Conservation (phyloP, 2,888 invertebrate genomes). For the Drosophila tripunctata region DNA sequence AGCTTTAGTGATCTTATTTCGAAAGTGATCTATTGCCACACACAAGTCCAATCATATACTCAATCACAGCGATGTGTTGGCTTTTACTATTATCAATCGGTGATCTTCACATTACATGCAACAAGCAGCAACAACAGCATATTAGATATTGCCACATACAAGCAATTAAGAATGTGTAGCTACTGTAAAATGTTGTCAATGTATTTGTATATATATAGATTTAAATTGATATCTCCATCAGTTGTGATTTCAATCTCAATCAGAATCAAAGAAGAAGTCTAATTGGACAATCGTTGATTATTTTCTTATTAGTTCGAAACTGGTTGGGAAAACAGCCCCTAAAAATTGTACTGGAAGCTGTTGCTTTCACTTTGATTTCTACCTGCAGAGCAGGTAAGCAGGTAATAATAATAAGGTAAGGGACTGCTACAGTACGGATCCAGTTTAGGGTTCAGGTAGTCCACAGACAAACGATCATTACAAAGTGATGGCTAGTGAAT, state of each 20-base stretch:
- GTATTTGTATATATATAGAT: constrained; percentile 12
- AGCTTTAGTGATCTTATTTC: constrained; percentile 38
- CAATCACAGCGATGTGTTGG: constrained; percentile 15
- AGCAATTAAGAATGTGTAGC: constrained; percentile 59
- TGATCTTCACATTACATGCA: constrained; percentile 47
- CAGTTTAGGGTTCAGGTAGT: constrained; percentile 28
- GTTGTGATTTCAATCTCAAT: constrained; percentile 25
- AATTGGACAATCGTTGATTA: constrained; percentile 50
- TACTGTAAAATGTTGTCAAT: constrained; percentile 45
- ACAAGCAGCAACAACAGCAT: constrained; percentile 35
- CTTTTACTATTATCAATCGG: constrained; percentile 51
- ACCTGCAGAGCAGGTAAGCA: constrained; percentile 72
- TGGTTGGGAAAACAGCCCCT: constrained; percentile 66
- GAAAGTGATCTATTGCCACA: constrained; percentile 51
- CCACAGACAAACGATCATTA: constrained; percentile 23
- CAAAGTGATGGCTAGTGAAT: constrained; percentile 43
- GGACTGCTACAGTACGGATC: constrained; percentile 1
- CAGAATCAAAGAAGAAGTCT: constrained; percentile 20
- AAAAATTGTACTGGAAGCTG: constrained; percentile 37
- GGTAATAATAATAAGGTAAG: constrained; percentile 28
- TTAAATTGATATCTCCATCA: constrained; percentile 2
- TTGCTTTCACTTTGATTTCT: constrained; percentile 32
- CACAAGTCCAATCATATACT: constrained; percentile 19
- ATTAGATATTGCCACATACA: constrained; percentile 43
- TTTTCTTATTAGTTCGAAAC: constrained; percentile 42